Conservation (phyloP, 1,140 invertebrate species). For the Microplitis mediator region DNA sequence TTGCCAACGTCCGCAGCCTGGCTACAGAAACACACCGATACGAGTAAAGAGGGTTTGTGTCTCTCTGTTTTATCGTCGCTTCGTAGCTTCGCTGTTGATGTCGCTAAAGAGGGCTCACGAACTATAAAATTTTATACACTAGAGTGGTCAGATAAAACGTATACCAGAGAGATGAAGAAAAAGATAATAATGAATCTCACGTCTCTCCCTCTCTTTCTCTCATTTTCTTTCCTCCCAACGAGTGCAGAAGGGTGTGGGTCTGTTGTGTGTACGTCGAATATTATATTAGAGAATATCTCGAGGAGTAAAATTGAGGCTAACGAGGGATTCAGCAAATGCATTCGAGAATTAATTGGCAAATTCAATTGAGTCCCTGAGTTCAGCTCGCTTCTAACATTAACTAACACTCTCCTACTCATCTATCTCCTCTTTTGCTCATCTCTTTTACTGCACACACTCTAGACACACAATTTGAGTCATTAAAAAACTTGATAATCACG, state of each 20-base stretch:
- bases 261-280: constrained; percentile 2
- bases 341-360: constrained; percentile 19
- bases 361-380: constrained; percentile 14
- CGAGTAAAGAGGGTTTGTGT: too few species aligned
- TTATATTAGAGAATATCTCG: constrained; percentile 18
- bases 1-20: not conserved
- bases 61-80: too few species aligned
- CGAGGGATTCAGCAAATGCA: constrained; percentile 16
- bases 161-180: too few species aligned
- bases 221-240: too few species aligned
- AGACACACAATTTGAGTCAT: not conserved
- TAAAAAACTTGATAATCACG: not conserved
- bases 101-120: too few species aligned
- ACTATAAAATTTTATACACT: too few species aligned
- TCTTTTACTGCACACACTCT: not conserved
- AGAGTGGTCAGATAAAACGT: too few species aligned
- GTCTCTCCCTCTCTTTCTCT: too few species aligned
- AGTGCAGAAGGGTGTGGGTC: not conserved
- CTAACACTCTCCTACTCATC: not conserved
- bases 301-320: constrained; percentile 14
- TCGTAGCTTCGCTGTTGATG: too few species aligned
- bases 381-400: not conserved
- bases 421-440: too few species aligned
- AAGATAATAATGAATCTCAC: too few species aligned
- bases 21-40: not conserved